phyloP scores from a whole-genome alignment of 2,113 vertebrate genomes.

The Suncus etruscus region DNA sequence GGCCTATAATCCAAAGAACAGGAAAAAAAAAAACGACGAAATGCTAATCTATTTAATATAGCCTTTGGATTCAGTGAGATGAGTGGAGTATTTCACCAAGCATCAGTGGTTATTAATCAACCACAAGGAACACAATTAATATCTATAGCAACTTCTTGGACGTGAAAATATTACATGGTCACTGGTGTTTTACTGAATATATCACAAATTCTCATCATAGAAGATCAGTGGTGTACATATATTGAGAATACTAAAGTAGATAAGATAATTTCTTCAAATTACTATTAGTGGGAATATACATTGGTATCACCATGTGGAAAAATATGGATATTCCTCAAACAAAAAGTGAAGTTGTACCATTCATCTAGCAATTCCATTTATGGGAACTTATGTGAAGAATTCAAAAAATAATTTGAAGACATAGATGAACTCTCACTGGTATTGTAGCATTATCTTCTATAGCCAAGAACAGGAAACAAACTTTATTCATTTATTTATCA shows the following conservation, averaged over 20 bases:
- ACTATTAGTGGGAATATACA: neutral
- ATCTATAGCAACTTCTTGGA: neutral
- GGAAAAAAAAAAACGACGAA: neutral
- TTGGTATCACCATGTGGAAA: too few relatives aligned
- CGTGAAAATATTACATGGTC: neutral
- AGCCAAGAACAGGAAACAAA: too few relatives aligned
- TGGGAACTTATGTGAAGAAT: neutral
- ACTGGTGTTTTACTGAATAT: neutral
- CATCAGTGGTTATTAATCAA: neutral
- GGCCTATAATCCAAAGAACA: neutral
- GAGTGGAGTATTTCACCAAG: neutral
- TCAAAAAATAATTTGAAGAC: neutral
- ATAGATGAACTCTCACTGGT: neutral
- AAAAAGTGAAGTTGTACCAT: too few relatives aligned
- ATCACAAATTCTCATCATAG: neutral
- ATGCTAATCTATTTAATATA: neutral
- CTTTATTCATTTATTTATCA: too few relatives aligned
- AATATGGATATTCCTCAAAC: too few relatives aligned
- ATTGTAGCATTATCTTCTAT: neutral
- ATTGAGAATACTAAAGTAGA: slow-evolving; percentile 27
- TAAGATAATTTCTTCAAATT: slow-evolving; percentile 8
- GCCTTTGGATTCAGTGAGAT: neutral
- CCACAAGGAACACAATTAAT: neutral
- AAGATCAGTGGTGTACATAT: neutral
- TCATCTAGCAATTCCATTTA: neutral